Percentiles rank a stretch among this genome's conserved stretches.
These are phyloP conservation scores for Harpalus rubripes DNA, from an alignment of 2,888 invertebrate species.

Conservation along the genomic window DNA sequence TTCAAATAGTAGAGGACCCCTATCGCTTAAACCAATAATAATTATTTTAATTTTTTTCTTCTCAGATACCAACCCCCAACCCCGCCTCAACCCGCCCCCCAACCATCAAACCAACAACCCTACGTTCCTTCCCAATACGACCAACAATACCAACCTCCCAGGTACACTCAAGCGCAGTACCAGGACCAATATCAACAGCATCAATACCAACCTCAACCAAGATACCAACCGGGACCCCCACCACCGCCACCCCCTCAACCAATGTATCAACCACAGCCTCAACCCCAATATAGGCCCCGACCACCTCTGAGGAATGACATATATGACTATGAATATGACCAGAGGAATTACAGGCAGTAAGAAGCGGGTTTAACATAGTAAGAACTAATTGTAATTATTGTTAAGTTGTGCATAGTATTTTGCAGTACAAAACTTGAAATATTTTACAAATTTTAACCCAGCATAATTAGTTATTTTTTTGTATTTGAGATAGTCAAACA, in stretches of 20 bases:
- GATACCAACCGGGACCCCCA: constrained; percentile 54
- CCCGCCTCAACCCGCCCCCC: constrained; percentile 43
- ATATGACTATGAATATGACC: constrained; percentile 53
- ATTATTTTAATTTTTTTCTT: too few species aligned
- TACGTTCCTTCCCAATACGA: neutral
- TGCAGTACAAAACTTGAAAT: neutral
- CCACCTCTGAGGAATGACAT: constrained; percentile 49
- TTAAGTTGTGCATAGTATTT: neutral
- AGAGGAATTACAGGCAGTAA: constrained; percentile 45
- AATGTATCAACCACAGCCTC: constrained; percentile 67
- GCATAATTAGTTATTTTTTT: too few species aligned
- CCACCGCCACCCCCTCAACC: constrained; percentile 69
- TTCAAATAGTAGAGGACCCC: too few species aligned
- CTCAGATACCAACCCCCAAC: constrained; percentile 69
- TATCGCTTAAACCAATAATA: too few species aligned
- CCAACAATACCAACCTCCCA: constrained; percentile 19
- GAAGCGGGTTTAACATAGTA: neutral
- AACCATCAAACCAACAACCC: constrained; percentile 30
- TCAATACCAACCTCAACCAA: constrained; percentile 67
- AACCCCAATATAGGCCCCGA: constrained; percentile 56
- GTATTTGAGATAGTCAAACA: too few species aligned
- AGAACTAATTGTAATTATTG: neutral
- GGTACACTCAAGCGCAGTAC: constrained; percentile 61
- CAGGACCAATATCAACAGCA: constrained; percentile 63
- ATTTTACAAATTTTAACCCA: neutral